These are phyloP conservation scores for Pocillopora meandrina DNA, from an alignment of 92 coral and sea anemone genomes.

Conservation along the genomic window DNA sequence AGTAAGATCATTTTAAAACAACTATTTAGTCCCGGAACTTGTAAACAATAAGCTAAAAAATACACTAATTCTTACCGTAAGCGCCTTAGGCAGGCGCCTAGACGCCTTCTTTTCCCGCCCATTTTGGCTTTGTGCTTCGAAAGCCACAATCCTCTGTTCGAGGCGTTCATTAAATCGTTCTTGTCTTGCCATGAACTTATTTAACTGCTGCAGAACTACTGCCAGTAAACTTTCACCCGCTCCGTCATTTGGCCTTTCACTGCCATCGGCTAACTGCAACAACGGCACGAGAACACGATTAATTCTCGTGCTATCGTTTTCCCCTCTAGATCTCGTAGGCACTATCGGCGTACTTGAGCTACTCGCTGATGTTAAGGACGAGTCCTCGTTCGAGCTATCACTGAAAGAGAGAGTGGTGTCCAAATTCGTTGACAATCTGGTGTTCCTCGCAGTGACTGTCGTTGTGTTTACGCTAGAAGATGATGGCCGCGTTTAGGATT, in stretches of 20 bases:
- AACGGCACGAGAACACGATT: constrained; percentile 2
- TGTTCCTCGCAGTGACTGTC: not conserved
- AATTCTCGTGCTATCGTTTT: not conserved
- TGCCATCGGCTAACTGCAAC: not conserved
- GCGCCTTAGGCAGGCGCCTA: constrained; percentile 22
- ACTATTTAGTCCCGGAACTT: not conserved
- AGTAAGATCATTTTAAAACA: not conserved
- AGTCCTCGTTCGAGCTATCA: not conserved
- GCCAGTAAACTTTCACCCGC: not conserved
- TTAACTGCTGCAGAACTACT: not conserved
- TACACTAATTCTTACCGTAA: constrained; percentile 3
- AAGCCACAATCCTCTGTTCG: constrained; percentile 20
- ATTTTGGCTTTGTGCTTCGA: not conserved
- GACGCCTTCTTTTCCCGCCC: constrained; percentile 2
- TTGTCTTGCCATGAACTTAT: not conserved
- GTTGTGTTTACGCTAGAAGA: not conserved
- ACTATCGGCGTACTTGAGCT: not conserved
- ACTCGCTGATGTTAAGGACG: not conserved
- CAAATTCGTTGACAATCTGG: not conserved
- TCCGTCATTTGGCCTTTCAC: not conserved
- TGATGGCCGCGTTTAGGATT: constrained; percentile 2
- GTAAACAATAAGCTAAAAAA: not conserved
- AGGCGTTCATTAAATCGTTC: constrained; percentile 6
- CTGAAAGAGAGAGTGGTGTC: not conserved
- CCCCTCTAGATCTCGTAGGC: not conserved